Evolutionary conservation across 2,797 vertebrate genomes (phyloP).

Genomic region (Arctocebus calabarensis): DNA sequence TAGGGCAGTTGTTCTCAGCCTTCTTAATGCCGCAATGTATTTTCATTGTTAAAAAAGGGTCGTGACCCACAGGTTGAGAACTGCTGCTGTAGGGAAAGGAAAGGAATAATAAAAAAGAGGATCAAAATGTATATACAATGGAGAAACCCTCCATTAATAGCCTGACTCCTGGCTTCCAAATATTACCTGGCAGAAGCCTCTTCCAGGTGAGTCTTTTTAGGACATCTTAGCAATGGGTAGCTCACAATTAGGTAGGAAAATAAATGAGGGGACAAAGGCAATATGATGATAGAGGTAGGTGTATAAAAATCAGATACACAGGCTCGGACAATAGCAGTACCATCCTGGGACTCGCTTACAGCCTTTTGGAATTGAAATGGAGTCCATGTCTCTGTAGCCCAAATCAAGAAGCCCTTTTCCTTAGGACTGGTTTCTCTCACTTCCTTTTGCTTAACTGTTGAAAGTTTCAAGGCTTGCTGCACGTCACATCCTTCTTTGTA

Average conservation of each 20-base stretch:
- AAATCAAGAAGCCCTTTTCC: background rate
- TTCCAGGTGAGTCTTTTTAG: background rate
- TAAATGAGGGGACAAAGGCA: background rate
- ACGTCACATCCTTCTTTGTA: background rate
- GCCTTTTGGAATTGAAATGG: background rate
- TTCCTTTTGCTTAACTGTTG: constrained; percentile 29
- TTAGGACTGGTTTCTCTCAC: background rate
- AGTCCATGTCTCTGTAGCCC: background rate
- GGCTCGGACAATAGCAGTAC: background rate
- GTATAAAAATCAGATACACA: background rate
- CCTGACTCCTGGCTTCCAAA: background rate
- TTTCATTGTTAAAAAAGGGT: too few species aligned
- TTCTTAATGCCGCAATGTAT: too few species aligned
- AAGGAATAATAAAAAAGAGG: background rate
- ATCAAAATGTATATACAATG: background rate
- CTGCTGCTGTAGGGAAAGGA: background rate
- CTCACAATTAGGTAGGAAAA: constrained; percentile 5
- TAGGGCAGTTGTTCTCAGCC: too few species aligned
- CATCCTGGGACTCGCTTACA: background rate
- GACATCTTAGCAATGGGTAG: background rate
- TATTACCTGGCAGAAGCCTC: background rate
- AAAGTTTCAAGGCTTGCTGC: constrained; percentile 29
- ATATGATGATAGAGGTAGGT: background rate
- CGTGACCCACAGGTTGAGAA: too few species aligned
- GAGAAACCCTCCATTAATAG: background rate